Evolutionary conservation across 2,888 invertebrate genomes (phyloP).

Genomic region (Drosophila austrosaltans): DNA sequence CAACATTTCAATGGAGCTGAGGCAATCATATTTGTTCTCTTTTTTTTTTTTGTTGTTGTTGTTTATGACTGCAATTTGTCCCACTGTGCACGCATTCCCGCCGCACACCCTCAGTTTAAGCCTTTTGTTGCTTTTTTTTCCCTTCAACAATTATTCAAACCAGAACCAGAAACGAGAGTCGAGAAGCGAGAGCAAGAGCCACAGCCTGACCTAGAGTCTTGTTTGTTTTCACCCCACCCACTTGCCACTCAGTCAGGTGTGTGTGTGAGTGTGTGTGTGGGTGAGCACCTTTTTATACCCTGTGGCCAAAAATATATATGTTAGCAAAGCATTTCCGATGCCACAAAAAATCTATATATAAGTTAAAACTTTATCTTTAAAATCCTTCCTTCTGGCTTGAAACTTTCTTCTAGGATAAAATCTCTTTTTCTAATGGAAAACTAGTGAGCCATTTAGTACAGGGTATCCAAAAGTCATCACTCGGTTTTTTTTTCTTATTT

Average conservation of each 20-base stretch:
- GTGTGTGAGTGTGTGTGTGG: constrained; percentile 8
- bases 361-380: too few relatives aligned
- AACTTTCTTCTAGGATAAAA: too few relatives aligned
- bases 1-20: too few relatives aligned
- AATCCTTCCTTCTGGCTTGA: too few relatives aligned
- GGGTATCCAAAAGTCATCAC: background rate
- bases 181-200: constrained; percentile 4
- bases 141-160: constrained; percentile 50
- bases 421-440: too few relatives aligned
- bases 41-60: too few relatives aligned
- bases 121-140: constrained; percentile 1
- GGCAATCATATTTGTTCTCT: too few relatives aligned
- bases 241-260: constrained; percentile 1
- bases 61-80: background rate
- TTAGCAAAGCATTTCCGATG: too few relatives aligned
- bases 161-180: constrained; percentile 28
- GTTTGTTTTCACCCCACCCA: constrained; percentile 19
- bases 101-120: background rate
- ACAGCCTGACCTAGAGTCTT: constrained; percentile 20
- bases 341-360: too few relatives aligned
- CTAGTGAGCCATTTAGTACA: background rate
- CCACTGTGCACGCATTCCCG: constrained; percentile 16
- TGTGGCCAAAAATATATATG: background rate
- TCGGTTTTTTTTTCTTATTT: background rate
- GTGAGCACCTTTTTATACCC: constrained; percentile 31